Evolutionary conservation across 35 echinoderm and acorn worm species (phyloP).

Genomic region (Strongylocentrotus purpuratus): DNA sequence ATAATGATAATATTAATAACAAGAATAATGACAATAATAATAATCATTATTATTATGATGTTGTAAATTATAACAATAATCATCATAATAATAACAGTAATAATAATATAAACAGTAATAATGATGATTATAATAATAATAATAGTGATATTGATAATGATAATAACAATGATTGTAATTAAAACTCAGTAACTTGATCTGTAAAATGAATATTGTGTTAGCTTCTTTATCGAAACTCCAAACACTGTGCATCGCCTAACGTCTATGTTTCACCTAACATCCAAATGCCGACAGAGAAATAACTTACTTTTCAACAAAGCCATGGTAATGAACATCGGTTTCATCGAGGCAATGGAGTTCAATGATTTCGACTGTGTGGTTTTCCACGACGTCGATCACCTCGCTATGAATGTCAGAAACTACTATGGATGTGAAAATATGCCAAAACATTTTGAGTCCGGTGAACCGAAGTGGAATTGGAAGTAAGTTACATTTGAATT

Average conservation of each 20-base stretch:
- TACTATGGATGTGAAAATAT: slow-evolving; percentile 80
- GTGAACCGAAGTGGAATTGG: slow-evolving; percentile 66
- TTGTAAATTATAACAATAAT: no score
- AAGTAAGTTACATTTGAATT: slow-evolving; percentile 53
- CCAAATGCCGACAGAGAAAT: slow-evolving; percentile 33
- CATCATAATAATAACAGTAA: no score
- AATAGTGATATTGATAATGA: not conserved
- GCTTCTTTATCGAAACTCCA: not conserved
- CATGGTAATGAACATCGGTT: slow-evolving; percentile 83
- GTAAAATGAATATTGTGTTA: not conserved
- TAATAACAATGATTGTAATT: not conserved
- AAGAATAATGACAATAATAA: no score
- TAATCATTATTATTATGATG: no score
- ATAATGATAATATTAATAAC: no score
- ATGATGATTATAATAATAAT: not conserved
- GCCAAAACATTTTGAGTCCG: slow-evolving; percentile 79
- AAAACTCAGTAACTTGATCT: not conserved
- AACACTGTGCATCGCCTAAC: not conserved
- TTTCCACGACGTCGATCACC: slow-evolving; percentile 85
- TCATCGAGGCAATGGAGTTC: slow-evolving; percentile 69
- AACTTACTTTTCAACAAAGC: slow-evolving; percentile 72
- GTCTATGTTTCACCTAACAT: not conserved
- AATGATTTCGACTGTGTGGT: slow-evolving; percentile 82
- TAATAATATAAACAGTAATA: not conserved
- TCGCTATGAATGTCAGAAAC: slow-evolving; percentile 66